A percentile compares a stretch with the other conserved stretches of the same genome.
phyloP scores from a whole-genome alignment of 2,888 invertebrate genomes.

The Neoscelio sp. region DNA sequence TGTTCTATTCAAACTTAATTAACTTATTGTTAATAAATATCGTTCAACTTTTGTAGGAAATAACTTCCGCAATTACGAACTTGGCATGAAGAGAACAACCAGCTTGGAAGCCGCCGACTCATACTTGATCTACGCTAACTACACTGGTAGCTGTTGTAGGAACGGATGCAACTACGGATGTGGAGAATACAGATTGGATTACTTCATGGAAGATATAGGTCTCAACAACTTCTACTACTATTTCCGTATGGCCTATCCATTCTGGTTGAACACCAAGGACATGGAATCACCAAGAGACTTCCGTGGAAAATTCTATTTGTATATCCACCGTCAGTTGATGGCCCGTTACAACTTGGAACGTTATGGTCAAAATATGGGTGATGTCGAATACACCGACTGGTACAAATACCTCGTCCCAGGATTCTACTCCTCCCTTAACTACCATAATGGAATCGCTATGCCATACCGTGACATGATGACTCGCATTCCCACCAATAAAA shows the following conservation, averaged over 20 bases:
- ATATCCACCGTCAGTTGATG: slow-evolving; percentile 87
- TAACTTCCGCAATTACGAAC: slow-evolving; percentile 74
- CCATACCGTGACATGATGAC: slow-evolving; percentile 84
- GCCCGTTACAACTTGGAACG: slow-evolving; percentile 90
- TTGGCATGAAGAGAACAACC: slow-evolving; percentile 74
- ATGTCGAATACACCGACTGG: slow-evolving; percentile 86
- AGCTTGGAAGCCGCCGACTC: slow-evolving; percentile 78
- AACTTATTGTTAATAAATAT: too few relatives aligned
- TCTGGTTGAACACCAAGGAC: slow-evolving; percentile 86
- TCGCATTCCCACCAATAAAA: slow-evolving; percentile 78
- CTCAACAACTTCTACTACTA: slow-evolving; percentile 88
- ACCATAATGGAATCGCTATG: slow-evolving; percentile 86
- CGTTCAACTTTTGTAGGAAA: slow-evolving; percentile 29
- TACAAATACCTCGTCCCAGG: slow-evolving; percentile 83
- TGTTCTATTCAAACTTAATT: neutral
- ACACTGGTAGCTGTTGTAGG: slow-evolving; percentile 84
- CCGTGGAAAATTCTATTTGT: slow-evolving; percentile 88
- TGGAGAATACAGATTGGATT: slow-evolving; percentile 86
- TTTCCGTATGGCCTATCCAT: slow-evolving; percentile 87
- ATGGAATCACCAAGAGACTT: slow-evolving; percentile 84
- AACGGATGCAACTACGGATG: slow-evolving; percentile 81
- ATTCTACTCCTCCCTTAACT: slow-evolving; percentile 87
- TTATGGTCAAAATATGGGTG: slow-evolving; percentile 86
- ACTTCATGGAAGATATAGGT: slow-evolving; percentile 89
- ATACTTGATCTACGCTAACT: slow-evolving; percentile 86